Evolutionary conservation across 2,113 vertebrate species (phyloP), one percentile per base, ranked within the genome.

Genomic region (Perca flavescens): DNA sequence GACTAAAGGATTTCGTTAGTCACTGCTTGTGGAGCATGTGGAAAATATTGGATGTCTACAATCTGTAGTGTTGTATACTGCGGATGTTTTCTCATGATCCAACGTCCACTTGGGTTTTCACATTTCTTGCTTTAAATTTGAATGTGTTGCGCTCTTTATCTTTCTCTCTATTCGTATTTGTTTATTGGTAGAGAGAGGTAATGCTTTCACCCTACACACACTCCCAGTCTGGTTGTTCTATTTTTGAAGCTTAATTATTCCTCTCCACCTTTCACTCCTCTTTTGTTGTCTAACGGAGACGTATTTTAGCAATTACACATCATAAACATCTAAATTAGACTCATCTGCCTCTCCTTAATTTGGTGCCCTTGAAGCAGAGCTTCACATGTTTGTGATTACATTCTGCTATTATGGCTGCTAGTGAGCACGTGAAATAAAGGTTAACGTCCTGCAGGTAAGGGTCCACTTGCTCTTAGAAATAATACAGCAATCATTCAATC

Each of bases 281-380:
- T 40, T 64, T 53, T 54, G 52, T 77, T 21, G 10, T 21, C 31
- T 7, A 36, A 49, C 28, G 9, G 46, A 58, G 16, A 43, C 61
- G 47, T 43, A 50, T 77, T 79, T 67, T 31, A 61, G 54, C 46
- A 77, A 66, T 80, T 68, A 73, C n/a, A 43, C 60, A 73, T 69
- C 65, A 64, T 46, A 80, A 86, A 77, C 57, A 69, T 19, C 53
- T 47, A 31, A 75, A 90, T 89, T 76, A 53, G 31, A 22, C 76
- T 80, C 52, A 28, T 69, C 49, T 76, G 69, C 57, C 70, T 31
- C 11, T 71, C 8, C 60, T 43, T 52, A 49, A 77, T 82, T 50
- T 12, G 11, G 5, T 25, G 31, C 61, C 15, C n/a, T 21, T n/a
- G 19, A 15, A 65, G 36, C 47, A 50, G 43, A 46, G 25, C 34